Conservation (phyloP, 2,888 invertebrate species). For the Isoperla grammatica region DNA sequence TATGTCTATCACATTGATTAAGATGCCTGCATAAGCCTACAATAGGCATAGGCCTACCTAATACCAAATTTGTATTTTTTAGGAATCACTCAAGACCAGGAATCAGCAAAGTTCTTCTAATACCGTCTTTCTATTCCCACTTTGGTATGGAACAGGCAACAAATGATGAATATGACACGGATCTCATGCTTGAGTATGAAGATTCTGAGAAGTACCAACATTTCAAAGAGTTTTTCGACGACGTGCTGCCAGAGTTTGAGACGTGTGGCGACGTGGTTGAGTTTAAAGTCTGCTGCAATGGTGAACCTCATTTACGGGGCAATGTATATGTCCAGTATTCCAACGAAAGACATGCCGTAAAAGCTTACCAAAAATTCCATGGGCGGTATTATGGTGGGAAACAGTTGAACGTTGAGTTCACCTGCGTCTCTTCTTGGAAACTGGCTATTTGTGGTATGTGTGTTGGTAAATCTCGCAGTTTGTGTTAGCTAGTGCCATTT, state of each 20-base stretch:
- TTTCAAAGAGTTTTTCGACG: conserved; percentile 77
- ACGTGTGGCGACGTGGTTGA: conserved; percentile 43
- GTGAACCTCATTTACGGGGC: conserved; percentile 79
- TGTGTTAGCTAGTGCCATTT: background rate
- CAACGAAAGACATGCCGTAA: conserved; percentile 58
- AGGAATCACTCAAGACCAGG: conserved; percentile 79
- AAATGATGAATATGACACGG: conserved; percentile 73
- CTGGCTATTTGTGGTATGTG: conserved; percentile 80
- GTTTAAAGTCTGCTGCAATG: conserved; percentile 67
- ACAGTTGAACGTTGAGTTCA: conserved; percentile 76
- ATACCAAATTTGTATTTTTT: conserved; percentile 24
- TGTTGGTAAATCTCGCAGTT: too few species aligned
- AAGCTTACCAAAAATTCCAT: conserved; percentile 68
- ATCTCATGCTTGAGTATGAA: conserved; percentile 77
- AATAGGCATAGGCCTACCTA: too few species aligned
- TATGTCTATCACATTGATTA: too few species aligned
- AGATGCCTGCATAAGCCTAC: too few species aligned
- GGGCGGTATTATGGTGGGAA: conserved; percentile 85
- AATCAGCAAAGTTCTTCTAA: conserved; percentile 65
- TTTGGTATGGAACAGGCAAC: conserved; percentile 69
- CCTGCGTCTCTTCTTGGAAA: conserved; percentile 72
- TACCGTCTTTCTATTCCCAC: conserved; percentile 78
- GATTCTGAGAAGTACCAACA: conserved; percentile 71
- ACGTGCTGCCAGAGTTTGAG: conserved; percentile 78
- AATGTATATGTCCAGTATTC: conserved; percentile 83